Percentiles rank a stretch among this genome's conserved stretches.
Conservation (phyloP, 2,888 invertebrate genomes). For the Cinara cedri region DNA sequence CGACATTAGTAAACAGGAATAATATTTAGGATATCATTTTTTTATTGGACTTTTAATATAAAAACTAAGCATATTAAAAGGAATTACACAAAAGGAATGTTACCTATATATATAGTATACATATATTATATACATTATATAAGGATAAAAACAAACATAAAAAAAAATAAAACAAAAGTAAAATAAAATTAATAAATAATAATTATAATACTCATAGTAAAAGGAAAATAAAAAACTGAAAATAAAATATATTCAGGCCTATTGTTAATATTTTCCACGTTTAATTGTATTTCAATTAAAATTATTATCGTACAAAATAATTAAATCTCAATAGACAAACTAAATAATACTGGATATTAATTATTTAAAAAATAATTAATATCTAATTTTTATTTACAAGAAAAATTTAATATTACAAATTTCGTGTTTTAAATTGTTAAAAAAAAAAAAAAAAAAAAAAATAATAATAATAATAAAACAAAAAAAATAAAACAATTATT, state of each 20-base stretch:
- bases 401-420: conserved; percentile 43
- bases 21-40: conserved; percentile 1
- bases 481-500: conserved; percentile 32
- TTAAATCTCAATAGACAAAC: conserved; percentile 44
- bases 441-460: conserved; percentile 24
- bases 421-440: conserved; percentile 28
- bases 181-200: conserved; percentile 27
- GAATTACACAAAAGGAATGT: conserved; percentile 13
- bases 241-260: conserved; percentile 49
- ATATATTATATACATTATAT: neutral
- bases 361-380: conserved; percentile 38
- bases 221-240: conserved; percentile 32
- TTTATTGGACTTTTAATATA: neutral
- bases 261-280: conserved; percentile 45
- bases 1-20: conserved; percentile 30
- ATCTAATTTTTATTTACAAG: conserved; percentile 43
- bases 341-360: conserved; percentile 50
- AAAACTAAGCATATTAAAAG: conserved; percentile 22
- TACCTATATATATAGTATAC: neutral
- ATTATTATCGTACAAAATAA: conserved; percentile 48
- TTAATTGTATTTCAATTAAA: conserved; percentile 47
- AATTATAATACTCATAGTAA: conserved; percentile 38
- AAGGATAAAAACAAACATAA: conserved; percentile 1
- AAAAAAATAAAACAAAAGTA: conserved; percentile 28
- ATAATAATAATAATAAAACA: conserved; percentile 31